These are phyloP conservation scores for Enteromius viviparus DNA, from an alignment of 2,797 vertebrate genomes.

Conservation along the genomic window DNA sequence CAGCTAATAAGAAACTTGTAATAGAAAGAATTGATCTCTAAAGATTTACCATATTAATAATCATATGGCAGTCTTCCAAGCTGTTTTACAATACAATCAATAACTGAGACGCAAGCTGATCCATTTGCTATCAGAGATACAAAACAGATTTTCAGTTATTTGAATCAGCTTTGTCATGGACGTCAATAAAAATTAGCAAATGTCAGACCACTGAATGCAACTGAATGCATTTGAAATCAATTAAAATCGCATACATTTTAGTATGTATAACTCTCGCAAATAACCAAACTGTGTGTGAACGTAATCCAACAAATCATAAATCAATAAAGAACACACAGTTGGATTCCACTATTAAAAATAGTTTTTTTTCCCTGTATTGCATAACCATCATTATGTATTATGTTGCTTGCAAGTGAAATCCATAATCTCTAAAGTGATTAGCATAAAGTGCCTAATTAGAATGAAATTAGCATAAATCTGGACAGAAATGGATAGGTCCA, in stretches of 20 bases:
- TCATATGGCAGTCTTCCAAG: neutral
- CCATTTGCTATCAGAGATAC: neutral
- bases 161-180: neutral
- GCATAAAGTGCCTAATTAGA: slow-evolving; percentile 43
- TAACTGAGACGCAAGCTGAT: neutral
- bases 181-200: neutral
- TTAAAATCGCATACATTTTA: neutral
- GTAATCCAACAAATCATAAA: neutral
- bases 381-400: slow-evolving; percentile 9
- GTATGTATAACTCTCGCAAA: neutral
- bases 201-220: neutral
- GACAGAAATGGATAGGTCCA: slow-evolving; percentile 19
- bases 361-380: slow-evolving; percentile 19
- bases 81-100: neutral
- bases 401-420: slow-evolving; percentile 13
- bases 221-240: neutral
- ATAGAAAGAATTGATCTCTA: too few species aligned
- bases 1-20: too few species aligned
- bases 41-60: too few species aligned
- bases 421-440: slow-evolving; percentile 37
- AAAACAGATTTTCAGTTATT: neutral
- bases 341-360: neutral
- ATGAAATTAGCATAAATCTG: slow-evolving; percentile 36
- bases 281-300: neutral
- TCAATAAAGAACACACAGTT: slow-evolving; percentile 1